Evolutionary conservation across 2,113 vertebrate genomes (phyloP).

Genomic region (Sinosuthora webbiana): DNA sequence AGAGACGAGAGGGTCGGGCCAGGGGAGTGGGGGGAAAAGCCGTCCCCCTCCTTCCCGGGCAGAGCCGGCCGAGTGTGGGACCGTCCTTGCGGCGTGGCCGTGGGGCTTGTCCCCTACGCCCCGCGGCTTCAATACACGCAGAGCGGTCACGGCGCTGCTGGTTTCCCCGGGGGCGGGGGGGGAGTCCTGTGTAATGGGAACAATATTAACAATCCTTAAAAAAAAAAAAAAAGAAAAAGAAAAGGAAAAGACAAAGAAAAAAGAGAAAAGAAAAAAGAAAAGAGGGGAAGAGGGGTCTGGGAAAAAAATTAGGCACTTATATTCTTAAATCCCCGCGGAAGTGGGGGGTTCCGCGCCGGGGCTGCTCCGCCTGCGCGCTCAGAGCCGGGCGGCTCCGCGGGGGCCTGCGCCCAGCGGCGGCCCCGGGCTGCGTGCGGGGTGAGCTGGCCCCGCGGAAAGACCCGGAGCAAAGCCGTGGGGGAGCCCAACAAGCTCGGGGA

Average conservation of each 20-base stretch:
- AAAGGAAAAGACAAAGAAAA: no score
- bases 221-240: not conserved
- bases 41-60: not conserved
- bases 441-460: not conserved
- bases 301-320: not conserved
- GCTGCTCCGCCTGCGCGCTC: not conserved
- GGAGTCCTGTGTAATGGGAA: not conserved
- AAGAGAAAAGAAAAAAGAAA: accelerated
- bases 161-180: not conserved
- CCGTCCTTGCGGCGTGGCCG: not conserved
- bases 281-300: not conserved
- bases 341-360: not conserved
- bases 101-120: not conserved
- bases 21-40: not conserved
- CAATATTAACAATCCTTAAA: not conserved
- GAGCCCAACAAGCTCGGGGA: not conserved
- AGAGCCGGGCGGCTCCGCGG: not conserved
- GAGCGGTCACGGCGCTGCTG: not conserved
- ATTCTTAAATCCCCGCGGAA: not conserved
- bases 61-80: not conserved
- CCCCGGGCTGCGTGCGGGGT: not conserved
- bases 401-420: not conserved
- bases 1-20: not conserved
- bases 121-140: not conserved
- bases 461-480: not conserved